Evolutionary conservation across 2,888 invertebrate species (phyloP).

Genomic region (Macrophya annulata): DNA sequence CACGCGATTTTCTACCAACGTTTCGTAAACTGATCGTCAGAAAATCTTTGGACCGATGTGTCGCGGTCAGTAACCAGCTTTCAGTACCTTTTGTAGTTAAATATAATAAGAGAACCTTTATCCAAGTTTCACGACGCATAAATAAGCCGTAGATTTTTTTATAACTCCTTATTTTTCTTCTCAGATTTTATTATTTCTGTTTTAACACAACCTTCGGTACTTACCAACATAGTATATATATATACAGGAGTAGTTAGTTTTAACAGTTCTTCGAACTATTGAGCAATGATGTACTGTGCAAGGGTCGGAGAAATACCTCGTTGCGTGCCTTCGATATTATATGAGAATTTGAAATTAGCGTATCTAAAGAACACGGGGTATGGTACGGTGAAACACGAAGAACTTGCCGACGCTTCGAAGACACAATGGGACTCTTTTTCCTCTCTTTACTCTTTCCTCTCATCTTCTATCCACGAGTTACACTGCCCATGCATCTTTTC

Average conservation of each 20-base stretch:
- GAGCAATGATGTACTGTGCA: neutral
- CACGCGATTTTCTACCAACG: conserved; percentile 10
- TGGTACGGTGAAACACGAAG: conserved; percentile 10
- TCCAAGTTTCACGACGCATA: neutral
- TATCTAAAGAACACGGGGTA: conserved; percentile 29
- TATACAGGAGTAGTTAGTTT: neutral
- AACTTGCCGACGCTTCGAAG: conserved; percentile 33
- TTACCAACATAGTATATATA: neutral
- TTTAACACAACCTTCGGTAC: neutral
- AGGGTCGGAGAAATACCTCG: neutral
- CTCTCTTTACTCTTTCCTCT: conserved; percentile 43
- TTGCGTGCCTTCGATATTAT: conserved; percentile 17
- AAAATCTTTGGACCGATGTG: neutral
- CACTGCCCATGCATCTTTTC: conserved; percentile 36
- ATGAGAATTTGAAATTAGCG: conserved; percentile 40
- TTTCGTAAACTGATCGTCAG: neutral
- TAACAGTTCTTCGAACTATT: conserved; percentile 8
- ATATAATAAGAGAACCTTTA: neutral
- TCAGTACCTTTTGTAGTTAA: neutral
- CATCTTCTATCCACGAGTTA: conserved; percentile 1
- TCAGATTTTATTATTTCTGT: neutral
- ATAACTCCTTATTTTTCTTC: neutral
- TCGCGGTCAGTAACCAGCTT: neutral
- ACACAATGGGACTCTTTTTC: conserved; percentile 39
- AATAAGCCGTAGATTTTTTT: conserved; percentile 13